Evolutionary conservation across 2,113 vertebrate genomes (phyloP).

Genomic region (Henicopernis longicauda): DNA sequence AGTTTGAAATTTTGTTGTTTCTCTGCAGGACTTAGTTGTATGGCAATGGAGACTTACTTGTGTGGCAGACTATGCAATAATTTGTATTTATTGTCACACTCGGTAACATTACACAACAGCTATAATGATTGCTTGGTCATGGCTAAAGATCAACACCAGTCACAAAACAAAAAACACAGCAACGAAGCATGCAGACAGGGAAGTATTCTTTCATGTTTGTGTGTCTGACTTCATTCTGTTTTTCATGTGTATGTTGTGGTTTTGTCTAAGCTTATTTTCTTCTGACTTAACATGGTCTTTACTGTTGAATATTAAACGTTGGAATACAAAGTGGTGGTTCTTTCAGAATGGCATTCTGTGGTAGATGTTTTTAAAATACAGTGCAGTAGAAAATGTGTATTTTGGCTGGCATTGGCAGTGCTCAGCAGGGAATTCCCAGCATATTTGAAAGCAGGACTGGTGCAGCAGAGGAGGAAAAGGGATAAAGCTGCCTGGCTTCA

Average conservation of each 20-base stretch:
- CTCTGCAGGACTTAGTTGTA: not conserved
- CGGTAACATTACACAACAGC: not conserved
- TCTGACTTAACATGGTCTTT: not conserved
- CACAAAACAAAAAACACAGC: not conserved
- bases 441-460: not conserved
- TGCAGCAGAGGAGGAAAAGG: not conserved
- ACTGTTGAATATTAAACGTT: not conserved
- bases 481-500: not conserved
- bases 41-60: not conserved
- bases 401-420: not conserved
- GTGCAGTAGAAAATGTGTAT: not conserved
- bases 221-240: not conserved
- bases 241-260: not conserved
- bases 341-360: not conserved
- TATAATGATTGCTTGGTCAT: constrained; percentile 22
- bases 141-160: not conserved
- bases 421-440: constrained; percentile 18
- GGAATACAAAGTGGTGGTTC: not conserved
- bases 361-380: not conserved
- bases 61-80: not conserved
- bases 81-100: constrained; percentile 17
- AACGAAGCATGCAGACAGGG: not conserved
- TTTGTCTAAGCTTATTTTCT: not conserved
- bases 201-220: not conserved
- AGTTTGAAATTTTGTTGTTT: not conserved